phyloP scores from a whole-genome alignment of 2,888 invertebrate species.

The Calliopum simillimum region DNA sequence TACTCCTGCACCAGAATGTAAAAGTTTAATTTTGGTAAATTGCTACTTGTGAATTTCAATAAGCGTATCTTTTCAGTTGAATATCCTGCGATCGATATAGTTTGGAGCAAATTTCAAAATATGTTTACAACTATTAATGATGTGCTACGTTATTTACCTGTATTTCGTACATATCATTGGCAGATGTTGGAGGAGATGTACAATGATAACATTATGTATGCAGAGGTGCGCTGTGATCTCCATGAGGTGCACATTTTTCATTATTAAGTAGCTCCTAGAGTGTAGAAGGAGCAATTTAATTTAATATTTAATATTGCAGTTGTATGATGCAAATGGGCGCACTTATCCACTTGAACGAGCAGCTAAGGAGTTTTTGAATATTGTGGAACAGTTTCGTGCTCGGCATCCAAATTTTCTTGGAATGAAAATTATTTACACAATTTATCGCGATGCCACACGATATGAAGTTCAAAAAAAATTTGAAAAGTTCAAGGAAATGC shows the following conservation, averaged over 20 bases:
- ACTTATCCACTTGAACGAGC: constrained; percentile 67
- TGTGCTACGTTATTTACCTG: constrained; percentile 69
- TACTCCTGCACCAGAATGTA: constrained; percentile 68
- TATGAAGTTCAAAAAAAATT: constrained; percentile 47
- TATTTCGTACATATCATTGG: constrained; percentile 71
- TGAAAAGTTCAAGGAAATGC: constrained; percentile 51
- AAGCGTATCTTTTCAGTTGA: constrained; percentile 54
- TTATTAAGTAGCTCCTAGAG: not conserved
- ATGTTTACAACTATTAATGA: constrained; percentile 69
- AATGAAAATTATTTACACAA: constrained; percentile 70
- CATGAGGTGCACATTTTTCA: constrained; percentile 50
- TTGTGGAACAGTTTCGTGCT: constrained; percentile 68
- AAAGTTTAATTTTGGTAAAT: constrained; percentile 34
- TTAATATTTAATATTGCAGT: constrained; percentile 49
- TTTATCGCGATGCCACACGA: constrained; percentile 48
- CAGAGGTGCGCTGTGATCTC: constrained; percentile 69
- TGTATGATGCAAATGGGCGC: constrained; percentile 72
- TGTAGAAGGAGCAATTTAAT: not conserved
- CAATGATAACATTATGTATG: constrained; percentile 74
- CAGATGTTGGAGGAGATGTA: constrained; percentile 71
- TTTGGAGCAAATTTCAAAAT: constrained; percentile 70
- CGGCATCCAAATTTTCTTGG: constrained; percentile 73
- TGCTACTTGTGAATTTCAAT: too few species aligned
- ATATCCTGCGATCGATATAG: constrained; percentile 56
- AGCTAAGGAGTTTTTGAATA: constrained; percentile 61